A percentile compares a stretch with the other conserved stretches of the same genome.
Evolutionary conservation across 2,888 invertebrate genomes (phyloP).

Genomic region (Clunio marinus): DNA sequence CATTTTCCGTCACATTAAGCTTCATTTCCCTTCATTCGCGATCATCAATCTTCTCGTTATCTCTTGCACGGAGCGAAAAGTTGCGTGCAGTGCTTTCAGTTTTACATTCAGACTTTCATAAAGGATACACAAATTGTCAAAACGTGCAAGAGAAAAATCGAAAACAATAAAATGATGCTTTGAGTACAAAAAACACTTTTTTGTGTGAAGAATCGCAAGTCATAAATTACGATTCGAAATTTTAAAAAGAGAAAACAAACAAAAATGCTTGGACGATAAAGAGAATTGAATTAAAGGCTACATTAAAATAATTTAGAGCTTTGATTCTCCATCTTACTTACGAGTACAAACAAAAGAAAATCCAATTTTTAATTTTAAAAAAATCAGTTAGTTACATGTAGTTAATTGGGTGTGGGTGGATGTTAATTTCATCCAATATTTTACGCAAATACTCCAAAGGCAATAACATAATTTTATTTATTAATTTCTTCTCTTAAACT

Average conservation of each 20-base stretch:
- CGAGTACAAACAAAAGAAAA: too few relatives aligned
- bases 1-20: too few relatives aligned
- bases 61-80: background rate
- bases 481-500: too few relatives aligned
- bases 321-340: background rate
- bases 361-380: too few relatives aligned
- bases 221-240: background rate
- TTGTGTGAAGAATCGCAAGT: too few relatives aligned
- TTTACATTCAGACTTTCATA: constrained; percentile 7
- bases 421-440: background rate
- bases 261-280: too few relatives aligned
- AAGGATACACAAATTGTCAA: background rate
- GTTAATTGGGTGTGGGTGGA: background rate
- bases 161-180: background rate
- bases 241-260: too few relatives aligned
- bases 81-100: background rate
- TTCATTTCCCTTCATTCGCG: too few relatives aligned
- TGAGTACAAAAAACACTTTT: background rate
- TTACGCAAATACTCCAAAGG: background rate
- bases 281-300: constrained; percentile 4
- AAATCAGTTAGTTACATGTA: background rate
- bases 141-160: background rate
- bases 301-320: background rate
- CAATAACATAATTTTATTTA: too few relatives aligned
- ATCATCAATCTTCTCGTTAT: too few relatives aligned